Percentiles rank a stretch among this genome's conserved stretches.
phyloP scores from a whole-genome alignment of 1,140 invertebrate species.

The Caenorhabditis remanei region DNA sequence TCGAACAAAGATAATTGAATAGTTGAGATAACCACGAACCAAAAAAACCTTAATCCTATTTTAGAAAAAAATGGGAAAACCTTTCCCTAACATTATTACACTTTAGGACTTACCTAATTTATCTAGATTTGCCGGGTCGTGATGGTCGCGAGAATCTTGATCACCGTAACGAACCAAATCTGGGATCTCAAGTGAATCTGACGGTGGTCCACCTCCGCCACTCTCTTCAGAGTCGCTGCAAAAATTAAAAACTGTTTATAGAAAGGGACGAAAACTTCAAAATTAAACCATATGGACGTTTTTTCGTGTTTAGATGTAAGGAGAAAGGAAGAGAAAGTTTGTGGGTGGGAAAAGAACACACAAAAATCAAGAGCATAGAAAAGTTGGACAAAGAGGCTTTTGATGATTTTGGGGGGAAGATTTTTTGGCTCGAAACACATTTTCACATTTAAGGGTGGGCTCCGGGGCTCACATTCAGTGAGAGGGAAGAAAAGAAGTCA shows the following conservation, averaged over 20 bases:
- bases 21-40: too few species aligned
- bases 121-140: slow-evolving; percentile 31
- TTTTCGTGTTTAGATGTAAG: slow-evolving; percentile 16
- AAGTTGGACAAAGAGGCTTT: slow-evolving; percentile 50
- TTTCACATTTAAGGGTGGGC: slow-evolving; percentile 47
- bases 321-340: slow-evolving; percentile 23
- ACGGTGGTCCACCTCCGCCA: slow-evolving; percentile 40
- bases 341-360: slow-evolving; percentile 49
- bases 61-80: too few species aligned
- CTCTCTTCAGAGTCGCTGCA: slow-evolving; percentile 54
- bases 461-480: slow-evolving; percentile 17
- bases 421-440: slow-evolving; percentile 38
- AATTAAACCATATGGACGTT: slow-evolving; percentile 35
- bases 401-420: slow-evolving; percentile 41
- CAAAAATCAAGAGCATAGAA: slow-evolving; percentile 51
- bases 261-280: not conserved
- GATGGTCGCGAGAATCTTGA: slow-evolving; percentile 6
- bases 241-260: slow-evolving; percentile 4
- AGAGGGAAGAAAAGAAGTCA: slow-evolving; percentile 22
- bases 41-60: too few species aligned
- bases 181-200: slow-evolving; percentile 45
- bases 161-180: slow-evolving; percentile 36
- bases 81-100: too few species aligned
- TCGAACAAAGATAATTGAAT: too few species aligned
- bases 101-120: slow-evolving; percentile 42